phyloP scores from a whole-genome alignment of 2,888 invertebrate species.

The Cryptocheilus praepositus region DNA sequence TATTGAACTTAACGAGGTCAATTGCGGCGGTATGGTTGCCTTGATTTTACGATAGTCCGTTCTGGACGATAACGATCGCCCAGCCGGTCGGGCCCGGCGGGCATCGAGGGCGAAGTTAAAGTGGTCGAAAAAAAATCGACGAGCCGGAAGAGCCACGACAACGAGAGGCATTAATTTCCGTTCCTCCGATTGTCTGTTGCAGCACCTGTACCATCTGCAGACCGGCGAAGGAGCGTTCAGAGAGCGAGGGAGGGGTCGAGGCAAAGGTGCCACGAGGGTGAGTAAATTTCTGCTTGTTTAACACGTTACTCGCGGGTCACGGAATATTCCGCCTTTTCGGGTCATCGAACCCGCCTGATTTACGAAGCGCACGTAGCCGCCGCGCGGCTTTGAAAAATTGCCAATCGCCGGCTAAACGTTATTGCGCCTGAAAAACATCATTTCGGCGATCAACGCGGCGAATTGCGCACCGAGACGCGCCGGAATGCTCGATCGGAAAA shows the following conservation, averaged over 20 bases:
- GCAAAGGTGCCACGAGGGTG: slow-evolving; percentile 73
- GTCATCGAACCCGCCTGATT: too few species aligned
- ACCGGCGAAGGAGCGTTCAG: slow-evolving; percentile 72
- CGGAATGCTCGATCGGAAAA: too few species aligned
- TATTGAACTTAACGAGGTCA: slow-evolving; percentile 71
- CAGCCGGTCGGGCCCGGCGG: slow-evolving; percentile 19
- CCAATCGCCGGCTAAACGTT: too few species aligned
- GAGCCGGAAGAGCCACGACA: neutral
- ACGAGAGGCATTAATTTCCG: slow-evolving; percentile 18
- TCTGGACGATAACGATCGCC: slow-evolving; percentile 55
- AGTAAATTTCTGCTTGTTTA: slow-evolving; percentile 49
- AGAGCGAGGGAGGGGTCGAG: slow-evolving; percentile 72
- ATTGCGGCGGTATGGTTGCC: slow-evolving; percentile 68
- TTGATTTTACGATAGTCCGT: slow-evolving; percentile 65
- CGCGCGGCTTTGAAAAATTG: too few species aligned
- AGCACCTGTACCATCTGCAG: slow-evolving; percentile 73
- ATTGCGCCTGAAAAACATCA: too few species aligned
- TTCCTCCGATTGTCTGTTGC: slow-evolving; percentile 52
- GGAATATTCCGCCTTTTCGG: too few species aligned
- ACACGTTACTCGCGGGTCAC: too few species aligned
- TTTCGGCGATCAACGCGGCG: too few species aligned
- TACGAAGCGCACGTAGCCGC: too few species aligned
- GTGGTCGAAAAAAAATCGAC: slow-evolving; percentile 17
- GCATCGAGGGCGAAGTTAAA: neutral
- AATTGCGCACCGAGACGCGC: too few species aligned